phyloP scores from a whole-genome alignment of 2,888 invertebrate species.

The Unio pictorum region DNA sequence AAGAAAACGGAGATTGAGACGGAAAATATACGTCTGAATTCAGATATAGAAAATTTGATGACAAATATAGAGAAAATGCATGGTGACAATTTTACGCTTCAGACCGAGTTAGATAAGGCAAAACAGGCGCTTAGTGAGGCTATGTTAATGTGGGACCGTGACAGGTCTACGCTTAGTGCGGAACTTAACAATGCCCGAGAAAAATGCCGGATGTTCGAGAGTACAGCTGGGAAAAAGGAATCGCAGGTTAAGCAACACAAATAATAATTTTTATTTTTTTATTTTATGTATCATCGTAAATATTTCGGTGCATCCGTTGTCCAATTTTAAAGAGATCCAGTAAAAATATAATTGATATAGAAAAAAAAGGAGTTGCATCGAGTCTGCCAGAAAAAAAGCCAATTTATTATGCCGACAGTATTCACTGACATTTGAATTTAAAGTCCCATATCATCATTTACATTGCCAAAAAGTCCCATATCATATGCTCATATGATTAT shows the following conservation, averaged over 20 bases:
- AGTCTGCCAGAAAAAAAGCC: no score
- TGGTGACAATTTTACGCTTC: constrained; percentile 46
- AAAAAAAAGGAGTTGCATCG: no score
- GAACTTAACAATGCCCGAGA: constrained; percentile 44
- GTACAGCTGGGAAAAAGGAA: constrained; percentile 39
- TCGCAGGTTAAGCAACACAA: constrained; percentile 9
- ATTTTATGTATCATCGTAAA: no score
- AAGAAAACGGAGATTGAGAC: constrained; percentile 54
- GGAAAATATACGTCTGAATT: constrained; percentile 51
- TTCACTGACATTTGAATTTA: no score
- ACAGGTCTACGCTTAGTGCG: constrained; percentile 44
- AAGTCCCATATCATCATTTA: no score
- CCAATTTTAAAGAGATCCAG: no score
- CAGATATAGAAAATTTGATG: constrained; percentile 49
- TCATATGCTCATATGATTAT: no score
- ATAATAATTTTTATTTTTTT: no score
- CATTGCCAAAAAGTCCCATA: no score
- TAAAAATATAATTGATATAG: no score
- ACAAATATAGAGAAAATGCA: constrained; percentile 53
- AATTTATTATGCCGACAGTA: no score
- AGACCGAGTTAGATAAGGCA: constrained; percentile 51
- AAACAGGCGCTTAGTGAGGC: constrained; percentile 53
- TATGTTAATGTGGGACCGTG: constrained; percentile 53
- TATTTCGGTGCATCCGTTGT: no score
- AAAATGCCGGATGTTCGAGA: constrained; percentile 50